Evolutionary conservation across 2,888 invertebrate species (phyloP).

Genomic region (Synanthedon myopaeformis): DNA sequence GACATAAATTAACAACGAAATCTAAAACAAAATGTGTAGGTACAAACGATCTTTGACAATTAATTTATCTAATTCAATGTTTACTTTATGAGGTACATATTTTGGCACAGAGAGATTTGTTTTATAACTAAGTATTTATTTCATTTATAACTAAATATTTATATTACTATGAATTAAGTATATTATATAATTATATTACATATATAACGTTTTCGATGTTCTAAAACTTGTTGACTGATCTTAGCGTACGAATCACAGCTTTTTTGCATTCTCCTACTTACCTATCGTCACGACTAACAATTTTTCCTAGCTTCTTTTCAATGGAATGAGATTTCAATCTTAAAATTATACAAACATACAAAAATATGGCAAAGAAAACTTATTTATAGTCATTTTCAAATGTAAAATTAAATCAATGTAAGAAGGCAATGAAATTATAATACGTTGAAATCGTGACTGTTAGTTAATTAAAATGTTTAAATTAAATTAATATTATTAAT

Average conservation of each 20-base stretch:
- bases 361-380: slow-evolving; percentile 50
- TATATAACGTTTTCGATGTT: slow-evolving; percentile 67
- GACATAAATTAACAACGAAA: slow-evolving; percentile 19
- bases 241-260: slow-evolving; percentile 69
- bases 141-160: slow-evolving; percentile 48
- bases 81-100: slow-evolving; percentile 81
- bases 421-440: too few species aligned
- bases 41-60: slow-evolving; percentile 44
- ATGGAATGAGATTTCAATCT: slow-evolving; percentile 55
- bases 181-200: slow-evolving; percentile 27
- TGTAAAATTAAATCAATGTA: not conserved
- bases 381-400: slow-evolving; percentile 8
- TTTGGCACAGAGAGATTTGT: slow-evolving; percentile 83
- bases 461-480: too few species aligned
- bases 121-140: slow-evolving; percentile 49
- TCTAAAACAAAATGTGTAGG: slow-evolving; percentile 41
- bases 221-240: slow-evolving; percentile 69
- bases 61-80: slow-evolving; percentile 62
- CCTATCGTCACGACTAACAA: slow-evolving; percentile 60
- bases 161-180: slow-evolving; percentile 42
- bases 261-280: slow-evolving; percentile 64
- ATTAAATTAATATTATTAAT: too few species aligned
- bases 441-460: too few species aligned
- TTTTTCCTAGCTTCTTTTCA: slow-evolving; percentile 44
- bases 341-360: slow-evolving; percentile 37